Evolutionary conservation across 2,888 invertebrate genomes (phyloP), one percentile per base, ranked within the genome.

Genomic region (Trichopoda pennipes): DNA sequence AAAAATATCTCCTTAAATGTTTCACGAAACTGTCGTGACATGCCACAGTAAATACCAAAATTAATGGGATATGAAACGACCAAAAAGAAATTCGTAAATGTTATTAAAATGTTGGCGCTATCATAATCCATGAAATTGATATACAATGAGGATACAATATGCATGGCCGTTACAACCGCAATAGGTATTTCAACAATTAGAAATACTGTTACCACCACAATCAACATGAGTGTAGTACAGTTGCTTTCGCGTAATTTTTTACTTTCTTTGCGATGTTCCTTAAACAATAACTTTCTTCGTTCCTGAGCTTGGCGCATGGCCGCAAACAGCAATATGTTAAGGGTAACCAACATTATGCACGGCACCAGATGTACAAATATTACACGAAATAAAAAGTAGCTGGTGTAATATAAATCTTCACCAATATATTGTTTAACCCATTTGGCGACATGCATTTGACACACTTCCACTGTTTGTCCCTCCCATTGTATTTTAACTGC

Each of bases 31-130:
- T 97, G 97, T 42, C 97, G 92, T 42, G 97, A 97, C 98, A 98
- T 99, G 23, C 97, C 97, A 90, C 98, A 98, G 89, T 98, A 98
- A 85, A 98, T 97, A 80, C 97, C 98, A 88, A 98, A 98, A 90
- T 98, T 98, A 77, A 98, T 95, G 14, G 97, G 97, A 91, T 98
- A 98, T 60, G 96, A 96, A 49, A 97, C 93, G 78, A 97, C 95
- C 81, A 98, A 96, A 90, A 97, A 95, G 92, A 98, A 97, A 92
- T 98, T 98, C 14, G 96, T 96, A 88, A 97, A 94, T 81, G 96
- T 90, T 76, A 96, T 95, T 83, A 96, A 92, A 23, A 95, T 93
- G 88, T 96, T 96, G 17, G 96, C 95, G 68, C 95, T 93, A 84
- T 94, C 92, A 87, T 96, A 96, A 91, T 96, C 94, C 60, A 96